Conservation (phyloP, 2,888 invertebrate genomes). For the Mythimna lalbum region DNA sequence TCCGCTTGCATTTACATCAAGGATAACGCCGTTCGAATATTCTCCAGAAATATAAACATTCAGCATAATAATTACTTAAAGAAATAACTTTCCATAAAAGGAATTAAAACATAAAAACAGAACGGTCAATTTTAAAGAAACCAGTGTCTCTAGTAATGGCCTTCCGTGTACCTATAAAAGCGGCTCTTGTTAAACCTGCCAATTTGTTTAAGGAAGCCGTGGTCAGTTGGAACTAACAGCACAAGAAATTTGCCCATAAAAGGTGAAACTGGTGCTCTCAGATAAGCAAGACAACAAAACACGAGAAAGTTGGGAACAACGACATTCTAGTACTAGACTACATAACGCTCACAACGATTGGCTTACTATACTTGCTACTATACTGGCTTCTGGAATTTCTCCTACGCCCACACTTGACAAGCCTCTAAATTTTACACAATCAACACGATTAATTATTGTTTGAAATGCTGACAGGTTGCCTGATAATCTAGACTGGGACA, state of each 20-base stretch:
- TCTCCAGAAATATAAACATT: not conserved
- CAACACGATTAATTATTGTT: constrained; percentile 71
- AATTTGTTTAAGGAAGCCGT: constrained; percentile 56
- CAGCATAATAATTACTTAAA: not conserved
- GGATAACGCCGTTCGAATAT: not conserved
- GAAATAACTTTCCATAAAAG: constrained; percentile 8
- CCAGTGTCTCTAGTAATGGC: constrained; percentile 28
- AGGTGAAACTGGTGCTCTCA: constrained; percentile 51
- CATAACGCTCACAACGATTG: constrained; percentile 32
- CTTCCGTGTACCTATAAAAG: constrained; percentile 49
- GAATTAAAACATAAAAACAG: constrained; percentile 24
- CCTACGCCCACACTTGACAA: constrained; percentile 64
- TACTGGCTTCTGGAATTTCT: constrained; percentile 61
- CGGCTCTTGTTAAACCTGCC: constrained; percentile 53
- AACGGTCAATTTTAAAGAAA: constrained; percentile 24
- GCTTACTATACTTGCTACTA: constrained; percentile 22
- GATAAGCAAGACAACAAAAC: constrained; percentile 51
- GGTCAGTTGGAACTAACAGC: constrained; percentile 51
- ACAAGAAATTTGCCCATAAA: constrained; percentile 51
- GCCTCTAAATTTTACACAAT: constrained; percentile 68
- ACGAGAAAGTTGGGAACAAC: constrained; percentile 59
- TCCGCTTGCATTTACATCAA: constrained; percentile 13
- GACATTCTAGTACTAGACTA: constrained; percentile 45
- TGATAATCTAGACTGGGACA: constrained; percentile 62
- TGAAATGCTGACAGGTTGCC: constrained; percentile 67